phyloP scores from a whole-genome alignment of 2,888 invertebrate genomes.

The Machimus rusticus region DNA sequence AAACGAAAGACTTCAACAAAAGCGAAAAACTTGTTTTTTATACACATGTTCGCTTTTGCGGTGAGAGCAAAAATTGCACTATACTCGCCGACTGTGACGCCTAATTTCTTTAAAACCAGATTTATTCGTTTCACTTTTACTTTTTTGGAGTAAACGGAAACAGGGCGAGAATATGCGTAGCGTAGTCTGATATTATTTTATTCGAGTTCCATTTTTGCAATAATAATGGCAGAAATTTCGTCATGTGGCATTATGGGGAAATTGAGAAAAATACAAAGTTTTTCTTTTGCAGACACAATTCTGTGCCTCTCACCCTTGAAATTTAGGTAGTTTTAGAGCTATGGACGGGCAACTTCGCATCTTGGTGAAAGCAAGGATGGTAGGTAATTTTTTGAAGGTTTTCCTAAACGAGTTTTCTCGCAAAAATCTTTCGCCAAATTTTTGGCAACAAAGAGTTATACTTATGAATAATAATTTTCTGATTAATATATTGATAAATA shows the following conservation, averaged over 20 bases:
- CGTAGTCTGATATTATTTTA: background rate
- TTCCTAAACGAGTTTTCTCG: background rate
- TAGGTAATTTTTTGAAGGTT: background rate
- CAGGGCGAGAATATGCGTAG: background rate
- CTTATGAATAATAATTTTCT: background rate
- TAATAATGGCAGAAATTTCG: background rate
- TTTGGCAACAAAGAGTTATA: background rate
- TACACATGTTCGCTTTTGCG: background rate
- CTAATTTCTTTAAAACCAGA: background rate
- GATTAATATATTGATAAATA: background rate
- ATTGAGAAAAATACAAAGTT: background rate
- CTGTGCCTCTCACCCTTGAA: background rate
- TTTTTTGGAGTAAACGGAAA: background rate
- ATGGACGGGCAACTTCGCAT: background rate
- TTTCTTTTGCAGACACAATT: background rate
- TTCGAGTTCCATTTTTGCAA: background rate
- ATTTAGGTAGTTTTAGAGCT: background rate
- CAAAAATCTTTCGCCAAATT: background rate
- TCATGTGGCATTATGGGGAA: background rate
- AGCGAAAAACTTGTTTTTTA: conserved; percentile 8
- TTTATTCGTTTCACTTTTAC: background rate
- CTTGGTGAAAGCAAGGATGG: background rate
- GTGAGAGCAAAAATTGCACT: background rate
- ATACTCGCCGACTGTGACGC: background rate
- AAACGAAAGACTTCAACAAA: conserved; percentile 49